phyloP scores from a whole-genome alignment of 1,140 invertebrate genomes.

The Pomacea maculata region DNA sequence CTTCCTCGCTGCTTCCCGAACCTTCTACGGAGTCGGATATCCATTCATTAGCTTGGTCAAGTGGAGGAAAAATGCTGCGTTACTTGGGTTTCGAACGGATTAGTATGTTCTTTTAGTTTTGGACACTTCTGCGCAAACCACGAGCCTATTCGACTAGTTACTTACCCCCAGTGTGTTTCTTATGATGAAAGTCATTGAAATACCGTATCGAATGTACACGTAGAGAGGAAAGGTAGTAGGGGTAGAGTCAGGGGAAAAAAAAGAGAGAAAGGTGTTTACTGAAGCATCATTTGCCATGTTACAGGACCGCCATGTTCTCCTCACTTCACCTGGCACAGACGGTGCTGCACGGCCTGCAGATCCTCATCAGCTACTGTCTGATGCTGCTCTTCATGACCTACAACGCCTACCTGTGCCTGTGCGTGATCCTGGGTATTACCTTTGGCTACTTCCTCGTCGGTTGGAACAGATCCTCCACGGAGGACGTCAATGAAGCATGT shows the following conservation, averaged over 20 bases:
- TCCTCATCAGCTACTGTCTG: conserved; percentile 86
- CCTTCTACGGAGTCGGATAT: too few relatives aligned
- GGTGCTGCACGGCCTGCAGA: conserved; percentile 87
- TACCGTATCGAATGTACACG: not conserved
- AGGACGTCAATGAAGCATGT: conserved; percentile 95
- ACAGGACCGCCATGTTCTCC: conserved; percentile 51
- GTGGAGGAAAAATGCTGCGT: too few relatives aligned
- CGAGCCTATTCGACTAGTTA: too few relatives aligned
- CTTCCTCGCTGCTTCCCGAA: not conserved
- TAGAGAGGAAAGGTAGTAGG: not conserved
- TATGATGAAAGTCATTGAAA: not conserved
- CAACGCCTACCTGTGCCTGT: conserved; percentile 92
- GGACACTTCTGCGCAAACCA: too few relatives aligned
- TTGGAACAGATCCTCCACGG: conserved; percentile 88
- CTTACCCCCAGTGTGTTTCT: too few relatives aligned
- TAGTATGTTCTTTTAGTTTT: too few relatives aligned
- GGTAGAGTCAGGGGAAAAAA: not conserved
- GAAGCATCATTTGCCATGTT: conserved; percentile 19
- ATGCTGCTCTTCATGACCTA: conserved; percentile 99
- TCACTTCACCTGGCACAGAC: conserved; percentile 83
- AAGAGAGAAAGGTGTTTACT: not conserved
- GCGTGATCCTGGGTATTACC: conserved; percentile 88
- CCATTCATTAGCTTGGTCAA: not conserved
- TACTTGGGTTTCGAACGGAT: too few relatives aligned
- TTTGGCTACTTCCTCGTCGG: conserved; percentile 94